These are phyloP conservation scores for Dendrolimus punctatus DNA, from an alignment of 1,140 invertebrate species.

Conservation along the genomic window DNA sequence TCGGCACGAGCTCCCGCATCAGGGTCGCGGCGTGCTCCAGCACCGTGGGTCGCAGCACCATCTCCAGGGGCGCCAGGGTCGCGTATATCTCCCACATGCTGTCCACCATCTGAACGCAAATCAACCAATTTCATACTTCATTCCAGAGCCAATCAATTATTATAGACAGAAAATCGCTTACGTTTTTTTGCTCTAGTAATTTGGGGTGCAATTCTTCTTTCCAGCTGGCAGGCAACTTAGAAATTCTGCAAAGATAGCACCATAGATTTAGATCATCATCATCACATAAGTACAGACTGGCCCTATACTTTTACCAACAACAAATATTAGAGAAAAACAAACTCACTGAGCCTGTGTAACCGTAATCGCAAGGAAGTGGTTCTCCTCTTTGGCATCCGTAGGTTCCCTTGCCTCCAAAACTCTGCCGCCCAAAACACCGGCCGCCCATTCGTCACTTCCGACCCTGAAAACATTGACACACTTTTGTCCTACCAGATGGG, in stretches of 20 bases:
- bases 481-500: neutral
- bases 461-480: slow-evolving; percentile 14
- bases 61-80: slow-evolving; percentile 41
- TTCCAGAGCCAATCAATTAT: slow-evolving; percentile 1
- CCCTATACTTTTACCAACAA: neutral
- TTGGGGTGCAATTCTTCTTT: slow-evolving; percentile 48
- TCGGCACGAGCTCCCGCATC: slow-evolving; percentile 20
- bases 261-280: neutral
- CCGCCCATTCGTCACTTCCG: slow-evolving; percentile 26
- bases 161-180: slow-evolving; percentile 19
- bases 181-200: slow-evolving; percentile 29
- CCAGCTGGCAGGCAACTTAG: slow-evolving; percentile 41
- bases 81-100: slow-evolving; percentile 52
- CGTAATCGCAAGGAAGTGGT: slow-evolving; percentile 37
- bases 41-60: slow-evolving; percentile 26
- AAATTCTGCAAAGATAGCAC: slow-evolving; percentile 29
- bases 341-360: slow-evolving; percentile 47
- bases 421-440: slow-evolving; percentile 35
- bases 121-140: neutral
- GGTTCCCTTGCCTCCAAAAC: slow-evolving; percentile 43
- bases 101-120: slow-evolving; percentile 20
- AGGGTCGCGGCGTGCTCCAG: slow-evolving; percentile 27
- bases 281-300: no score
- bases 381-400: slow-evolving; percentile 29
- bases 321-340: neutral